Evolutionary conservation across 1,140 invertebrate species (phyloP).

Genomic region (Scaptomyza montana): DNA sequence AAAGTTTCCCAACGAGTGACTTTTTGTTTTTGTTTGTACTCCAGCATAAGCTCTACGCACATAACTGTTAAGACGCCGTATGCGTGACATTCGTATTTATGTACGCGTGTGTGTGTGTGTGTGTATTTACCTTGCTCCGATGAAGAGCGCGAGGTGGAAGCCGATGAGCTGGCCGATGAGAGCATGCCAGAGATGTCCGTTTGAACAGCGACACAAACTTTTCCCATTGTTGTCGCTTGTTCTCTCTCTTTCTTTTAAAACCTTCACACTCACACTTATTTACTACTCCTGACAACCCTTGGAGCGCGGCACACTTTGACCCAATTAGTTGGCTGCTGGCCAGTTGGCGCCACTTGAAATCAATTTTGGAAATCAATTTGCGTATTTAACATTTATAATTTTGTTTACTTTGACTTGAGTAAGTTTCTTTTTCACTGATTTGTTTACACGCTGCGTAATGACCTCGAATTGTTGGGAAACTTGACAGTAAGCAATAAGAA

Average conservation of each 20-base stretch:
- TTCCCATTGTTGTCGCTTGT: slow-evolving; percentile 44
- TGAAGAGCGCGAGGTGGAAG: slow-evolving; percentile 71
- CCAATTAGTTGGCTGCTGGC: slow-evolving; percentile 51
- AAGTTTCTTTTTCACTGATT: slow-evolving; percentile 30
- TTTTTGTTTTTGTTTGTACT: slow-evolving; percentile 41
- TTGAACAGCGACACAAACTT: slow-evolving; percentile 79
- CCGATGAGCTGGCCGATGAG: slow-evolving; percentile 66
- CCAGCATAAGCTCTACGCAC: slow-evolving; percentile 43
- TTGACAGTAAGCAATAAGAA: slow-evolving; percentile 34
- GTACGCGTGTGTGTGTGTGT: slow-evolving; percentile 2
- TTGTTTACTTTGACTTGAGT: slow-evolving; percentile 42
- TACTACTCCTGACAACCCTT: slow-evolving; percentile 33
- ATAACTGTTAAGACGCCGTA: slow-evolving; percentile 16
- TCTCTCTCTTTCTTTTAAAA: slow-evolving; percentile 9
- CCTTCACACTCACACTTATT: not conserved
- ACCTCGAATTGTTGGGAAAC: slow-evolving; percentile 56
- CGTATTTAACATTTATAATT: slow-evolving; percentile 63
- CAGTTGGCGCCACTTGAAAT: slow-evolving; percentile 65
- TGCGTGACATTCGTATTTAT: slow-evolving; percentile 2
- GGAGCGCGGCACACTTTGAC: slow-evolving; percentile 40
- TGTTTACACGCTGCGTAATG: slow-evolving; percentile 31
- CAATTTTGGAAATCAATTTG: slow-evolving; percentile 74
- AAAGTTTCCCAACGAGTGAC: not conserved
- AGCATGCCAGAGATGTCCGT: slow-evolving; percentile 79
- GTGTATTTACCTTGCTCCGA: slow-evolving; percentile 77